A percentile compares a stretch with the other conserved stretches of the same genome.
Conservation (phyloP, 2,113 vertebrate genomes). For the Phycodurus eques region DNA sequence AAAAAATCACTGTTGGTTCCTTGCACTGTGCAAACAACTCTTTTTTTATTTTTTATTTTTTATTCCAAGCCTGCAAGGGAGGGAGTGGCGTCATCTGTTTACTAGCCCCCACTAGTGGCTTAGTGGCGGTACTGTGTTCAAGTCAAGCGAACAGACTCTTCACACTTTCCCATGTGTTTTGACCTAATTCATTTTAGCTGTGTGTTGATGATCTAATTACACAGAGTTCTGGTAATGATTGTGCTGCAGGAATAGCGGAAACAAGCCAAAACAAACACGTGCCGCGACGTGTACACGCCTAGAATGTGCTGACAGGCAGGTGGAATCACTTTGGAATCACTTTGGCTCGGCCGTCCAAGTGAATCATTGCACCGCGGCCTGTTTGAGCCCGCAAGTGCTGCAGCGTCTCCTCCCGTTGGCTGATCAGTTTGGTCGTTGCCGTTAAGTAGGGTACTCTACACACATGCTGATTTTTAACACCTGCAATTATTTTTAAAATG, state of each 20-base stretch:
- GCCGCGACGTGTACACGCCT: background rate
- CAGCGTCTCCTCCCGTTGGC: conserved; percentile 67
- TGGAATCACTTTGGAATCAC: conserved; percentile 13
- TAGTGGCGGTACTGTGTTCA: conserved; percentile 10
- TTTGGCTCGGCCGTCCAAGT: conserved; percentile 38
- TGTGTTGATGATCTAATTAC: background rate
- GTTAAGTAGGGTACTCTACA: conserved; percentile 61
- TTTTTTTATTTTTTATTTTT: conserved; percentile 24
- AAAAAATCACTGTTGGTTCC: conserved; percentile 58
- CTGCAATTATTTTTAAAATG: background rate
- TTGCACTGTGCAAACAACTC: conserved; percentile 60
- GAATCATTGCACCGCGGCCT: conserved; percentile 46
- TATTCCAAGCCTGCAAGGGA: conserved; percentile 19
- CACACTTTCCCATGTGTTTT: background rate
- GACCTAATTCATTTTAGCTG: background rate
- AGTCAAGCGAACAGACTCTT: background rate
- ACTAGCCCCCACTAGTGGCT: conserved; percentile 72
- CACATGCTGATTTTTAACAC: background rate
- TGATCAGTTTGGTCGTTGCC: conserved; percentile 71
- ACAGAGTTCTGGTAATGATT: background rate
- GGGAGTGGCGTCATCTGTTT: conserved; percentile 44
- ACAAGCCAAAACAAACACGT: background rate
- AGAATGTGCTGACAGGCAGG: conserved; percentile 17
- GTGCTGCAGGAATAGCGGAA: background rate
- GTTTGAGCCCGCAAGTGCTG: conserved; percentile 35